Percentiles rank a stretch among this genome's conserved stretches.
Evolutionary conservation across 1,140 invertebrate species (phyloP).

Genomic region (Eufriesea mexicana): DNA sequence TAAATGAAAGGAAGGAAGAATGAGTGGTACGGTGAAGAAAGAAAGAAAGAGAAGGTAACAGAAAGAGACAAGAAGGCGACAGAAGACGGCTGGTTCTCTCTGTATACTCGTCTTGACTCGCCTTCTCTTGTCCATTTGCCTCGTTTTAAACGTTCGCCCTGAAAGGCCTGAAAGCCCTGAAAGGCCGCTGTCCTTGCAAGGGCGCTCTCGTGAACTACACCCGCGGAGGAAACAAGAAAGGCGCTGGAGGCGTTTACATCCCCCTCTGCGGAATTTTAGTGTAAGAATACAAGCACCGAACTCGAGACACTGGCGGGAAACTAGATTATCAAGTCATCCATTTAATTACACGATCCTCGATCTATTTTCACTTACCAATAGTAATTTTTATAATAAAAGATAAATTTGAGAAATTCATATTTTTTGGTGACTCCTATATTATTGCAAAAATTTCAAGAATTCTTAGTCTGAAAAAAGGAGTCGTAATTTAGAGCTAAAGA

Average conservation of each 20-base stretch:
- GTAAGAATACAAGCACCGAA: neutral
- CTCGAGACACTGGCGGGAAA: neutral
- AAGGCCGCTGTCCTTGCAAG: constrained; percentile 53
- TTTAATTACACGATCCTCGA: neutral
- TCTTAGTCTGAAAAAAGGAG: too few relatives aligned
- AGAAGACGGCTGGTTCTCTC: neutral
- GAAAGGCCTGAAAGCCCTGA: constrained; percentile 31
- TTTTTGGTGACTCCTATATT: too few relatives aligned
- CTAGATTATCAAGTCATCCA: neutral
- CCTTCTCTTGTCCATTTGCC: constrained; percentile 7
- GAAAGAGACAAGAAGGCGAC: neutral
- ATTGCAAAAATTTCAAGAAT: too few relatives aligned
- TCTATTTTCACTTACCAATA: too few relatives aligned
- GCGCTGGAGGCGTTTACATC: constrained; percentile 22
- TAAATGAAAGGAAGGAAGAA: constrained; percentile 33
- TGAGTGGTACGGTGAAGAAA: neutral
- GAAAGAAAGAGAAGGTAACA: neutral
- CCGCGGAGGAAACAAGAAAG: constrained; percentile 23
- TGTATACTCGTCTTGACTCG: constrained; percentile 11
- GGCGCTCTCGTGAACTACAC: constrained; percentile 41
- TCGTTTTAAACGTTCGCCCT: constrained; percentile 20
- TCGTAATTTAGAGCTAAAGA: too few relatives aligned
- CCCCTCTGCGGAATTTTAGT: constrained; percentile 26
- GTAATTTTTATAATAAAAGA: too few relatives aligned
- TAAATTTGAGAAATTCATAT: too few relatives aligned